phyloP scores from a whole-genome alignment of 2,113 vertebrate species.

The Passer montanus region DNA sequence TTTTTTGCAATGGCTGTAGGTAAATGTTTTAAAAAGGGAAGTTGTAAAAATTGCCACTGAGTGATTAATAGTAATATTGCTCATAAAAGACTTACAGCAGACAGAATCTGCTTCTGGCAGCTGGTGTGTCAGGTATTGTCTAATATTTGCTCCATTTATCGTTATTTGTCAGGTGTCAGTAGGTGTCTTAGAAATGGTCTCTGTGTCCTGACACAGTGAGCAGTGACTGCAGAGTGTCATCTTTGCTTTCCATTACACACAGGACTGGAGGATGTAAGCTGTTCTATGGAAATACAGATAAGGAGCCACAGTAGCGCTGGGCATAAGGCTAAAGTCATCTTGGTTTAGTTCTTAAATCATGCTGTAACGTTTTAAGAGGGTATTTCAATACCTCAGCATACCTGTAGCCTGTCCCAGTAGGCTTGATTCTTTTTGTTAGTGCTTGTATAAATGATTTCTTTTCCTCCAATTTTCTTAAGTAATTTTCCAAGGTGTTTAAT shows the following conservation, averaged over 20 bases:
- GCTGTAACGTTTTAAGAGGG: neutral
- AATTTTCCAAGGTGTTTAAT: neutral
- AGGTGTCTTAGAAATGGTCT: neutral
- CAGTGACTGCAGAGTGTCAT: neutral
- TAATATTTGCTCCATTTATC: neutral
- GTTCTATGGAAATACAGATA: neutral
- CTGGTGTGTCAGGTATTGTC: neutral
- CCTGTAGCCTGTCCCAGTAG: neutral
- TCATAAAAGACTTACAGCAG: neutral
- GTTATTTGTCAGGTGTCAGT: neutral
- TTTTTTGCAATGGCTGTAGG: neutral
- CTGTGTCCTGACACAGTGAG: neutral
- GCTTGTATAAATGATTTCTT: neutral
- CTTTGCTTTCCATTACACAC: neutral
- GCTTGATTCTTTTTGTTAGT: neutral
- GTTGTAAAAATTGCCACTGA: neutral
- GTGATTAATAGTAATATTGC: neutral
- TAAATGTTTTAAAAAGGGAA: neutral
- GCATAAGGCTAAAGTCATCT: neutral
- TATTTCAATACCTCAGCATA: neutral
- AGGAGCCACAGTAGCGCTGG: neutral
- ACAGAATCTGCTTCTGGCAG: neutral
- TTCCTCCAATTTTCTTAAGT: neutral
- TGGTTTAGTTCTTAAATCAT: neutral
- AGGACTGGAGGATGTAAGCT: neutral